These are phyloP conservation scores for Labeo rohita DNA, from an alignment of 2,113 vertebrate species.

Conservation along the genomic window DNA sequence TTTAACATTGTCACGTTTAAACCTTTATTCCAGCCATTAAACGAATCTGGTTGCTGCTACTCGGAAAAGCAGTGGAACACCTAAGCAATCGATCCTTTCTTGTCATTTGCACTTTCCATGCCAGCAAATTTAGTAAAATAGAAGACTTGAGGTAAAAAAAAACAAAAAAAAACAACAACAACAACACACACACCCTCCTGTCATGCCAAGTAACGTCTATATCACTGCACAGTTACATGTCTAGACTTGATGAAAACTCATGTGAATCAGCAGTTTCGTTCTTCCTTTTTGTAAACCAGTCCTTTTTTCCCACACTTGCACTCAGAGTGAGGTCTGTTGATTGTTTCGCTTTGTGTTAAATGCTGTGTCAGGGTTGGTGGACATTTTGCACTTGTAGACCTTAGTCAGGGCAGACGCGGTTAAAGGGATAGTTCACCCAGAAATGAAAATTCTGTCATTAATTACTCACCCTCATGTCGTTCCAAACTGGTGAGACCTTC, in stretches of 20 bases:
- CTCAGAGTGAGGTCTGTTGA: background rate
- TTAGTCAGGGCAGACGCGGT: background rate
- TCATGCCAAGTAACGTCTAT: background rate
- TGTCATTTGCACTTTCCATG: background rate
- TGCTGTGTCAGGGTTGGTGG: background rate
- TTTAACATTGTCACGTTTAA: background rate
- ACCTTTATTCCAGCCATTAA: background rate
- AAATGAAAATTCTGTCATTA: no score
- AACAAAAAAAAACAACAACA: no score
- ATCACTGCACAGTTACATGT: background rate
- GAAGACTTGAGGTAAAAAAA: background rate
- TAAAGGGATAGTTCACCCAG: background rate
- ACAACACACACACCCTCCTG: background rate
- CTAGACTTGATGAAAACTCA: background rate
- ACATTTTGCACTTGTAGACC: background rate
- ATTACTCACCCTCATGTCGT: no score
- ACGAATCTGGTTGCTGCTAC: background rate
- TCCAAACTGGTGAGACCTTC: no score
- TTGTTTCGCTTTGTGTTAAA: background rate
- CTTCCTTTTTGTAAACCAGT: constrained; percentile 23
- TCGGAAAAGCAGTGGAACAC: background rate
- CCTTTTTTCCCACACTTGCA: background rate
- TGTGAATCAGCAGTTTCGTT: constrained; percentile 1
- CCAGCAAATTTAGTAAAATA: background rate
- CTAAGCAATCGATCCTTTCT: background rate